Evolutionary conservation across 2,113 vertebrate species (phyloP), one percentile per base, ranked within the genome.

Genomic region (Rhinopomastus cyanomelas): DNA sequence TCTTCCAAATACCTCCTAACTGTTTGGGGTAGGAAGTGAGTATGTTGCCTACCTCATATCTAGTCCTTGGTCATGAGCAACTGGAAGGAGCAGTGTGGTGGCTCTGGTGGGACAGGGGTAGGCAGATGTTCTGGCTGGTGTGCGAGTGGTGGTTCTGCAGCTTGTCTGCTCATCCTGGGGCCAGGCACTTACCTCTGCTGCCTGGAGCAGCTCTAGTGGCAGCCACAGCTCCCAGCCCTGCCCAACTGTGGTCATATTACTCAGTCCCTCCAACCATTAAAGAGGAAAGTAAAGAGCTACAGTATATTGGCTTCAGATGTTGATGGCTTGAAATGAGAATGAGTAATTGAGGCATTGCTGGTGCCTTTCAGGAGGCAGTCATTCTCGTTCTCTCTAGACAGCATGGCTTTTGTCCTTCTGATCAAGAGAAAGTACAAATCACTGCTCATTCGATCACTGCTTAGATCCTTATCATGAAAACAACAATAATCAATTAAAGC

Each of bases 201-300:
- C 23, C 25, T 12, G 27, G 8, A 2, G 6, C 32, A 72, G 18
- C 30, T 76, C 30, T 30, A 26, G 27, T 1, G 62, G 49, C 44
- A 69, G 49, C 36, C 1, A 1, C 23, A 2, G 3, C 23, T 56
- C 6, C 11, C 3, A 1, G 34, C 26, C 25, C 29, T 85, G 26
- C 29, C 16, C 0, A 0, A 8, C 21, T 36, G 4, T 16, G 39
- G 2, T 39, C 30, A 32, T 11, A 27, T 20, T 12, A 1, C 19
- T 26, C 36, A 23, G 5, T 3, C 37, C 9, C 12, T 49, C 42
- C 0, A 1, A 23, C 34, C 60, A 14, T 36, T 61, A 67, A 36
- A 39, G 32, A 53, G 30, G 8, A 55, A 81, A 52, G 37, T 30
- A 76, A 89, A 29, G 7, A 49, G 1, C n/a, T 56, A 23, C 27